These are phyloP conservation scores for Rhincodon typus DNA, from an alignment of 2,797 vertebrate genomes.

Conservation along the genomic window DNA sequence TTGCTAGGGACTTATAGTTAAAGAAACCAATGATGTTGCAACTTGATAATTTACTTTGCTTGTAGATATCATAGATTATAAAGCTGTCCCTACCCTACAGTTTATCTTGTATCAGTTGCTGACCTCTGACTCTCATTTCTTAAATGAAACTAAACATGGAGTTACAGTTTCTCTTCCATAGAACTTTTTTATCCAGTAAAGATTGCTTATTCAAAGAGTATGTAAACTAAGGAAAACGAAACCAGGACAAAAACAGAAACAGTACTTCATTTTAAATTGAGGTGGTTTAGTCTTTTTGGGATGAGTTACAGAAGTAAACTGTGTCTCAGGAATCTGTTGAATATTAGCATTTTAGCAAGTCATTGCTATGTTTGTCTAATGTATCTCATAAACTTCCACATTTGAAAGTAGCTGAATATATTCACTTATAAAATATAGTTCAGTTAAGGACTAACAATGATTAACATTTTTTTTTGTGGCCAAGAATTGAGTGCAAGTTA, in stretches of 20 bases:
- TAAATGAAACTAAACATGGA: neutral
- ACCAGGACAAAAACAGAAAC: neutral
- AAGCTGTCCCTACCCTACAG: neutral
- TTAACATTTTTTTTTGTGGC: neutral
- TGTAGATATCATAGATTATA: neutral
- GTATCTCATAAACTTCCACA: neutral
- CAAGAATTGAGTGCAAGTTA: neutral
- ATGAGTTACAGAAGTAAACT: neutral
- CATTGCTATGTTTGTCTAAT: neutral
- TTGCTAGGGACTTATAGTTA: neutral
- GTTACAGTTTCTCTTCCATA: neutral
- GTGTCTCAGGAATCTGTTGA: no score
- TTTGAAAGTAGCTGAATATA: neutral
- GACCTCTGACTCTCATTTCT: neutral
- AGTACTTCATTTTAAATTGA: neutral
- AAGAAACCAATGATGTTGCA: neutral
- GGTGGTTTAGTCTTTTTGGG: neutral
- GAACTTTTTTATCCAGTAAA: neutral
- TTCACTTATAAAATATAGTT: no score
- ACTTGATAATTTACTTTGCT: neutral
- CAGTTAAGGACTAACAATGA: neutral
- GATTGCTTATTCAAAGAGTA: neutral
- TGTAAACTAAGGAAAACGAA: neutral
- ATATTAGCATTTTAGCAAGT: neutral
- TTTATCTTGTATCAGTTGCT: neutral